Percentiles rank a stretch among this genome's conserved stretches.
Conservation (phyloP, 1,140 invertebrate genomes). For the Whitmania pigra region DNA sequence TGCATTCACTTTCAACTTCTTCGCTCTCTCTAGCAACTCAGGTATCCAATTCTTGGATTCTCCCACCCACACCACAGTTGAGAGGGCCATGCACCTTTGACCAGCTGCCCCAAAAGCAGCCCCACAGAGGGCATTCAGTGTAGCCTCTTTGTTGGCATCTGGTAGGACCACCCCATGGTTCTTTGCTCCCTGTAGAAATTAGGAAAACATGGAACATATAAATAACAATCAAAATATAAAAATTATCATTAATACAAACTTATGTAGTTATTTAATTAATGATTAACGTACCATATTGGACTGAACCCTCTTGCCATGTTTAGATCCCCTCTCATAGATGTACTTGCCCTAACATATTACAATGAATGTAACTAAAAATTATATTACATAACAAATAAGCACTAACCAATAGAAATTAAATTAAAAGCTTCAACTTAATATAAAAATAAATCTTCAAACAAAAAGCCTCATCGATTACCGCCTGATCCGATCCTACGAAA, state of each 20-base stretch:
- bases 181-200: slow-evolving; percentile 64
- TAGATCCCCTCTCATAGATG: slow-evolving; percentile 80
- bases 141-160: slow-evolving; percentile 93
- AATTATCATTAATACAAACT: background rate
- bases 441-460: background rate
- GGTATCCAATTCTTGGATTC: slow-evolving; percentile 85
- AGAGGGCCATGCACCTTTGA: slow-evolving; percentile 95
- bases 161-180: slow-evolving; percentile 94
- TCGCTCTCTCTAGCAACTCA: slow-evolving; percentile 73
- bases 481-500: slow-evolving; percentile 91
- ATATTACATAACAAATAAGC: background rate
- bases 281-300: slow-evolving; percentile 65
- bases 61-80: slow-evolving; percentile 90
- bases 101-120: slow-evolving; percentile 82
- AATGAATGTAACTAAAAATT: background rate
- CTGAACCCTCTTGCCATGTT: slow-evolving; percentile 87
- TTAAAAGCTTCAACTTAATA: too few species aligned
- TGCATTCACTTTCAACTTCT: slow-evolving; percentile 81
- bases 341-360: slow-evolving; percentile 61
- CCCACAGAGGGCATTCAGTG: slow-evolving; percentile 73
- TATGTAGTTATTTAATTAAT: background rate
- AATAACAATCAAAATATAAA: too few species aligned
- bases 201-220: background rate
- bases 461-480: slow-evolving; percentile 47
- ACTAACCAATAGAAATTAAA: background rate